phyloP scores from a whole-genome alignment of 2,113 vertebrate species.

The Campylomormyrus numenius region DNA sequence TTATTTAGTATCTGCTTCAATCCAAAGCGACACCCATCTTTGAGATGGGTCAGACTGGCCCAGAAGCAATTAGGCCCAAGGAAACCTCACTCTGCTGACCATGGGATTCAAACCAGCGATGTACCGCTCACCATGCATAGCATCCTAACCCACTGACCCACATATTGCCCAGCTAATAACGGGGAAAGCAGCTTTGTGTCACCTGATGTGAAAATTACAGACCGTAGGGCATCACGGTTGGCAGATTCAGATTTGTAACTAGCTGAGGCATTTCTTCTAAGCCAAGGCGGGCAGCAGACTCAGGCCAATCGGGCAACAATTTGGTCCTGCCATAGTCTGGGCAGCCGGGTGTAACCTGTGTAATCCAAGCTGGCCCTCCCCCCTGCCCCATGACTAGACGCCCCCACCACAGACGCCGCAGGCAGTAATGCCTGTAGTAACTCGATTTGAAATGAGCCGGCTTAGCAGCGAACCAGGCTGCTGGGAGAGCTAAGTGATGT shows the following conservation, averaged over 20 bases:
- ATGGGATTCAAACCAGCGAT: background rate
- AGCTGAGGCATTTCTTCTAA: background rate
- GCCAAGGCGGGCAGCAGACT: background rate
- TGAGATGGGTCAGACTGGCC: background rate
- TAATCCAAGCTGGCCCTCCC: too few relatives aligned
- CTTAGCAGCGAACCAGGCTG: conserved; percentile 26
- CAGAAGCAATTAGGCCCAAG: background rate
- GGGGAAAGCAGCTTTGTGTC: background rate
- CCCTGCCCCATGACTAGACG: background rate
- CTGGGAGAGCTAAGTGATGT: conserved; percentile 14
- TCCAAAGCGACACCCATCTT: background rate
- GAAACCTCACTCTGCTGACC: background rate
- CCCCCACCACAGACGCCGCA: background rate
- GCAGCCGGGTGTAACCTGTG: background rate
- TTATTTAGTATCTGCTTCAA: background rate
- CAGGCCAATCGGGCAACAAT: too few relatives aligned
- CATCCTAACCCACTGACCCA: background rate
- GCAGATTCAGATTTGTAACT: background rate
- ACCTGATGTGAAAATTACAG: background rate
- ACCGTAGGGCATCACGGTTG: background rate
- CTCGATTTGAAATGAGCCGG: conserved; percentile 35
- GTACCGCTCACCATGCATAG: background rate
- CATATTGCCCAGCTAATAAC: background rate
- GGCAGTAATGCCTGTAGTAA: conserved; percentile 17
- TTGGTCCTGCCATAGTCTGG: background rate